Conservation (phyloP, 1,140 invertebrate species). For the Luehdorfia chinensis region DNA sequence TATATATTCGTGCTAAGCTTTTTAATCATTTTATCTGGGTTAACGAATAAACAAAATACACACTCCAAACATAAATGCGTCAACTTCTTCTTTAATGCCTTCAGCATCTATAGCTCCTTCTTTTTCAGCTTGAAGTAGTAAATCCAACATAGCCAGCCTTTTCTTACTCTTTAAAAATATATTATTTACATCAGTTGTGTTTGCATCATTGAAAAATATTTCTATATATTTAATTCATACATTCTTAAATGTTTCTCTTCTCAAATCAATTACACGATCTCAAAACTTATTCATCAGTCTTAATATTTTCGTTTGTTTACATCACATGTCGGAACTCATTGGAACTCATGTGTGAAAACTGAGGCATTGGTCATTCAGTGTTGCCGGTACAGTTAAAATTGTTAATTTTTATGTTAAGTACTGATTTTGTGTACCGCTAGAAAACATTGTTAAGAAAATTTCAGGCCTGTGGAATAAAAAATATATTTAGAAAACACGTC, state of each 20-base stretch:
- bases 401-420: too few species aligned
- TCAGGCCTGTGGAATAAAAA: too few species aligned
- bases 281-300: slow-evolving; percentile 21
- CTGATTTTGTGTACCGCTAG: too few species aligned
- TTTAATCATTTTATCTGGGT: too few species aligned
- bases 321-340: slow-evolving; percentile 20
- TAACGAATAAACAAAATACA: too few species aligned
- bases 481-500: too few species aligned
- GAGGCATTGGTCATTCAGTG: too few species aligned
- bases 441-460: too few species aligned
- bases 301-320: slow-evolving; percentile 22
- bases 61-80: slow-evolving; percentile 90
- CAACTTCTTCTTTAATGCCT: slow-evolving; percentile 83
- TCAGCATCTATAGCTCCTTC: slow-evolving; percentile 72
- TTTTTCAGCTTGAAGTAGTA: slow-evolving; percentile 81
- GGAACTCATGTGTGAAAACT: too few species aligned
- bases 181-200: slow-evolving; percentile 24
- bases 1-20: too few species aligned
- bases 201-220: too few species aligned
- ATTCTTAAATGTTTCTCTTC: slow-evolving; percentile 30
- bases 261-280: slow-evolving; percentile 18
- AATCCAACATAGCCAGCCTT: slow-evolving; percentile 88
- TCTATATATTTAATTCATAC: slow-evolving; percentile 17
- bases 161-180: slow-evolving; percentile 63
- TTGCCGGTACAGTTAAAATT: too few species aligned